These are phyloP conservation scores for Erebia ligea DNA, from an alignment of 2,888 invertebrate species.

Conservation along the genomic window DNA sequence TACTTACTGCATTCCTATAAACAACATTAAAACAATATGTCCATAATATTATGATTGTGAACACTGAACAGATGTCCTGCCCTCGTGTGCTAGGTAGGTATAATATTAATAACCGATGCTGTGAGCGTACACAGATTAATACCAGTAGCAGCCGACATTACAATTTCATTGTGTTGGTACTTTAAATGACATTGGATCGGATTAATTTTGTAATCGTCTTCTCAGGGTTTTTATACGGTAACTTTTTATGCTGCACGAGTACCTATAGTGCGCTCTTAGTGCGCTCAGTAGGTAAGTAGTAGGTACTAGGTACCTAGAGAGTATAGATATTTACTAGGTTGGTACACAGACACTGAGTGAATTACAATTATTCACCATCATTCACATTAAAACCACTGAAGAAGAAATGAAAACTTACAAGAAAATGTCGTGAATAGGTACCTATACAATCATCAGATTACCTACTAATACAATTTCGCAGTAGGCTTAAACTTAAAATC, in stretches of 20 bases:
- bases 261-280: too few species aligned
- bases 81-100: background rate
- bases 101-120: background rate
- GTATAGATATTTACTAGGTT: too few species aligned
- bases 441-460: too few species aligned
- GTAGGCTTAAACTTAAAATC: too few species aligned
- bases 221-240: background rate
- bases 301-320: too few species aligned
- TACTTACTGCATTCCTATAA: conserved; percentile 13
- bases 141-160: background rate
- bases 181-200: background rate
- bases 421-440: too few species aligned
- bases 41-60: conserved; percentile 19
- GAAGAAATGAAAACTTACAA: too few species aligned
- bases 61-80: conserved; percentile 22
- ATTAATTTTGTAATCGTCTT: conserved; percentile 32
- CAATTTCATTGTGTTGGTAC: background rate
- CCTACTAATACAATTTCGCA: too few species aligned
- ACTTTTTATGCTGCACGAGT: background rate
- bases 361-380: too few species aligned
- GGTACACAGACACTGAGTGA: too few species aligned
- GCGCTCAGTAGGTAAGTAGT: background rate
- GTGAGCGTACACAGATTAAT: background rate
- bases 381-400: too few species aligned
- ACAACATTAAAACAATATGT: conserved; percentile 19